Percentiles rank a stretch among this genome's conserved stretches.
Evolutionary conservation across 2,113 vertebrate species (phyloP).

Genomic region (Leiothrix lutea): DNA sequence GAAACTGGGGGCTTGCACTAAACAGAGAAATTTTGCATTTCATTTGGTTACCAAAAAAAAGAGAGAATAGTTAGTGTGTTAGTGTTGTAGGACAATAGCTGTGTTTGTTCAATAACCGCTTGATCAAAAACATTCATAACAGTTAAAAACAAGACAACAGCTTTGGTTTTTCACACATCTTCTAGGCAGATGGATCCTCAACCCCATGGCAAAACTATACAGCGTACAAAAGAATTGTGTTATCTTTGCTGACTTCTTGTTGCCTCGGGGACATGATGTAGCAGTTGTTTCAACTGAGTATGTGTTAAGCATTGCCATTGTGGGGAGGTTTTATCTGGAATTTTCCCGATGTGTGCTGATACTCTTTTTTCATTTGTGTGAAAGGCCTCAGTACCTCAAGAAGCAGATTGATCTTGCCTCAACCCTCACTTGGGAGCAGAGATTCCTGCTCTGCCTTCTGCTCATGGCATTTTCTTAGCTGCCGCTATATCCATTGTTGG

Average conservation of each 20-base stretch:
- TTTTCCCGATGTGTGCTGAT: neutral
- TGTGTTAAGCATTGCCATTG: neutral
- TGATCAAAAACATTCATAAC: neutral
- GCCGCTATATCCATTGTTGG: neutral
- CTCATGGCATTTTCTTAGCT: neutral
- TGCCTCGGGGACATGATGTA: neutral
- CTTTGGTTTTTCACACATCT: neutral
- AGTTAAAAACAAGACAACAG: neutral
- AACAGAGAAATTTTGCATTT: neutral
- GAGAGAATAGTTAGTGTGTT: neutral
- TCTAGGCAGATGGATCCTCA: neutral
- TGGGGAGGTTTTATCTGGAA: neutral
- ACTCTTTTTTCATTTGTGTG: neutral
- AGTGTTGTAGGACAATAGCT: neutral
- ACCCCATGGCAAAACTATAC: neutral
- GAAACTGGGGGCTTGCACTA: neutral
- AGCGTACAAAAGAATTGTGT: neutral
- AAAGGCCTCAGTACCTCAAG: neutral
- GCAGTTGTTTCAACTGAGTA: neutral
- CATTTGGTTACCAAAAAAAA: neutral
- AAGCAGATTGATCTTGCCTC: neutral
- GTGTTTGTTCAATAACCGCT: neutral
- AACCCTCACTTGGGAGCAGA: neutral
- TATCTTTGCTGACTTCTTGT: neutral
- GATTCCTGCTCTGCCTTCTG: neutral